Base-by-base conservation (phyloP, 2,797 vertebrate genomes). In the Sebastes iracundus region DNA sequence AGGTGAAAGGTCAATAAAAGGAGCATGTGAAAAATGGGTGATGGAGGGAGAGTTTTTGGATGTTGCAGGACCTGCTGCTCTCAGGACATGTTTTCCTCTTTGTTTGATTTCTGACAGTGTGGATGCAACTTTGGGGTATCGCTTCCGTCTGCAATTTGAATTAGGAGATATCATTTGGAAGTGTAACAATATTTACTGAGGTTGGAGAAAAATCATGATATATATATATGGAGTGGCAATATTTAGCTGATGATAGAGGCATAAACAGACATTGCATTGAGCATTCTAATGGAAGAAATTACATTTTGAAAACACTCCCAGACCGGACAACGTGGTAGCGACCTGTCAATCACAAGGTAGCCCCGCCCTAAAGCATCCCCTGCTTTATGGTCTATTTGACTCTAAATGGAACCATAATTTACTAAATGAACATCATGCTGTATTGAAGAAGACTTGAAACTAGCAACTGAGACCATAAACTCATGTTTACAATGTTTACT, bases 391-490 rank as follows among this genome's bases (percentile, higher is more conserved):
- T 38, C 35, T 38, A 13, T 38, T 2, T 38, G 35, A 38, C 35
- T 38, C 35, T 38, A 38, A 38, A 38, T 13, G 35, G 35, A 12
- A 38, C 12, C 35, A 38, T 38, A 2, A 38, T 13, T 38, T 38
- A 38, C 35, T 38, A 38, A 38, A 38, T 38, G 12, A 38, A 38
- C 35, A 38, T 38, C 33, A 12, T 35, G 33, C 10, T 35, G 33
- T 35, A 35, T 35, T 35, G 35, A 35, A 35, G 35, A 35, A 35
- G 35, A 35, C 35, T 35, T 35, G 35, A 35, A 35, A 35, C 35
- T 13, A 13, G 12, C 0, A 0, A 35, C 0, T 35, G 12, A 35
- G 4, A 35, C 33, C 33, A 35, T 35, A 35, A 35, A 35, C 12
- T 35, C 11, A 35, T 35, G 33, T 35, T 35, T 0, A 13, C 33